These are phyloP conservation scores for Channa argus DNA, from an alignment of 2,113 vertebrate species.

Conservation along the genomic window DNA sequence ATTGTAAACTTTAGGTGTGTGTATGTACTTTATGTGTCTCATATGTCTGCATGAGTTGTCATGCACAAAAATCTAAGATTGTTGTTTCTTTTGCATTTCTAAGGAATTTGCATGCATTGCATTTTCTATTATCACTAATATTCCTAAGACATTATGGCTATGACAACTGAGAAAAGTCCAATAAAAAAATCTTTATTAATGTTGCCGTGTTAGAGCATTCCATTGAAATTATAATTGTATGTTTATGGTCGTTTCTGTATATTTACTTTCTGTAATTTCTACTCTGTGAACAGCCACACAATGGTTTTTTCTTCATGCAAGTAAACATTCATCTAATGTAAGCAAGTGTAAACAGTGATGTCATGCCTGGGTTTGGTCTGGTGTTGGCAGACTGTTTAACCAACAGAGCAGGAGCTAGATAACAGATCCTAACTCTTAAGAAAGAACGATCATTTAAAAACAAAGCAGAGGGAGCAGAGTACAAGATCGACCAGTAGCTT, in stretches of 20 bases:
- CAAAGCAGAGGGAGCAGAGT: slow-evolving; percentile 20
- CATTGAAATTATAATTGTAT: slow-evolving; percentile 18
- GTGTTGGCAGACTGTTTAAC: not conserved
- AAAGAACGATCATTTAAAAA: not conserved
- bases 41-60: slow-evolving; percentile 37
- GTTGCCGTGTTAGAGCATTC: slow-evolving; percentile 17
- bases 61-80: slow-evolving; percentile 40
- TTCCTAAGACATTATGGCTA: slow-evolving; percentile 21
- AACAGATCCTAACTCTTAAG: not conserved
- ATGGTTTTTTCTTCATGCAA: slow-evolving; percentile 68
- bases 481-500: not conserved
- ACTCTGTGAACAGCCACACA: slow-evolving; percentile 13
- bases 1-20: slow-evolving; percentile 45
- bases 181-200: slow-evolving; percentile 1
- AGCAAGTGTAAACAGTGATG: slow-evolving; percentile 55
- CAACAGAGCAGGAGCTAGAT: slow-evolving; percentile 21
- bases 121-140: not conserved
- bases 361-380: slow-evolving; percentile 20
- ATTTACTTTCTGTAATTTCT: not conserved
- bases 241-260: slow-evolving; percentile 11
- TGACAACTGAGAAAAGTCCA: slow-evolving; percentile 8
- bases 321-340: slow-evolving; percentile 65
- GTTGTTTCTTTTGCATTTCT: not conserved
- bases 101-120: slow-evolving; percentile 43
- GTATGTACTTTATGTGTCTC: not conserved